Base-by-base conservation (phyloP, 1,140 invertebrate species). In the Tetramorium alpestre region DNA sequence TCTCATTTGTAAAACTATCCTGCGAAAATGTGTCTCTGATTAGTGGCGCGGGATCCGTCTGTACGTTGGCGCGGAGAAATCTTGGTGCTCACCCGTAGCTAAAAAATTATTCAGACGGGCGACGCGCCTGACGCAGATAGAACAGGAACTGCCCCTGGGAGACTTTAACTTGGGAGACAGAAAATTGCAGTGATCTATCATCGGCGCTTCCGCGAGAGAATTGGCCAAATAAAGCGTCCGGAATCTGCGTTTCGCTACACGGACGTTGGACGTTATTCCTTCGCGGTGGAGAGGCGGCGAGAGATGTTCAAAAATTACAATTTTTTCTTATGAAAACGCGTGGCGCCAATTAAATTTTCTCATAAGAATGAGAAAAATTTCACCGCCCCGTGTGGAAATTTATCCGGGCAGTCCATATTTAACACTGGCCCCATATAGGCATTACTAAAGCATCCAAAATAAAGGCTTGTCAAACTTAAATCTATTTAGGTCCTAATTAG, bases 1-100 rank as follows among this genome's bases (percentile, higher is more conserved):
- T 84, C 80, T 84, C 80, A 84, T 84, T 84, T 84, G 80, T 75
- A 75, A 84, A 84, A 84, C 80, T 38, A 73, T 58, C 22, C 69
- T 38, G 54, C 8, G 41, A 75, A 84, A 84, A 84, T 75, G 69
- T 84, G 80, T 84, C 80, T 84, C 80, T 84, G 80, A 84, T 84
- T 84, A 84, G 80, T 84, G 49, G 41, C 41, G 54, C 41, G 44
- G 54, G 16, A 62, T 73, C 25, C n/a, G 67, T 60, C 25, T 70
- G 51, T 44, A 47, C 47, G 47, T 28, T 49, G 3, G 54, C 28
- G 38, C 54, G 22, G 69, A 60, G 69, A 49, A 84, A 73, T 73
- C 80, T 60, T 73, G 38, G 8, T 44, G 33, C 25, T 22, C 38
- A 18, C 80, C 13, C 25, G 18, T 33, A 44, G 54, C 41, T 84